These are phyloP conservation scores for Monomorium pharaonis DNA, from an alignment of 1,140 invertebrate species.

Conservation along the genomic window DNA sequence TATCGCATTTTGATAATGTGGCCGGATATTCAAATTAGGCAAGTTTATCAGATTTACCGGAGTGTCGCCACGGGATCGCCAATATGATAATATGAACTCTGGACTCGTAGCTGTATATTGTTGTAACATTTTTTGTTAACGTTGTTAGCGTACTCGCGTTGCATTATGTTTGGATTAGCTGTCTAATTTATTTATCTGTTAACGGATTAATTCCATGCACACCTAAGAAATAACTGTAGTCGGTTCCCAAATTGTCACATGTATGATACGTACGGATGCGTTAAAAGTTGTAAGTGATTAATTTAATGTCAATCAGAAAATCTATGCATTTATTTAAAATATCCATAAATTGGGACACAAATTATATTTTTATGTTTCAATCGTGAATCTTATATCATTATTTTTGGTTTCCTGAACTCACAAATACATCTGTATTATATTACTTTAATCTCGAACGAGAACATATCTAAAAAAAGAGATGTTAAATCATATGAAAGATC, in stretches of 20 bases:
- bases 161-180: not conserved
- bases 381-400: not conserved
- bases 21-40: constrained; percentile 83
- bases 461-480: not conserved
- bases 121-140: constrained; percentile 2
- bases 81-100: constrained; percentile 66
- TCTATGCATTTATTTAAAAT: not conserved
- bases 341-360: no score
- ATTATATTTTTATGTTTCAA: not conserved
- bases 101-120: constrained; percentile 47
- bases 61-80: constrained; percentile 73
- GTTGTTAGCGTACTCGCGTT: not conserved
- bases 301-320: not conserved
- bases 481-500: no score
- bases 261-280: not conserved
- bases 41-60: constrained; percentile 83
- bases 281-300: not conserved
- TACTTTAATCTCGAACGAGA: not conserved
- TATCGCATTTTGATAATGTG: constrained; percentile 84
- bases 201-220: not conserved
- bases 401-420: not conserved
- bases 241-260: not conserved
- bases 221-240: not conserved
- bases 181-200: not conserved
- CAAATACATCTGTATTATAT: not conserved